Evolutionary conservation across 2,888 invertebrate genomes (phyloP), one percentile per base, ranked within the genome.

Genomic region (Carpatolechia fugitivella): DNA sequence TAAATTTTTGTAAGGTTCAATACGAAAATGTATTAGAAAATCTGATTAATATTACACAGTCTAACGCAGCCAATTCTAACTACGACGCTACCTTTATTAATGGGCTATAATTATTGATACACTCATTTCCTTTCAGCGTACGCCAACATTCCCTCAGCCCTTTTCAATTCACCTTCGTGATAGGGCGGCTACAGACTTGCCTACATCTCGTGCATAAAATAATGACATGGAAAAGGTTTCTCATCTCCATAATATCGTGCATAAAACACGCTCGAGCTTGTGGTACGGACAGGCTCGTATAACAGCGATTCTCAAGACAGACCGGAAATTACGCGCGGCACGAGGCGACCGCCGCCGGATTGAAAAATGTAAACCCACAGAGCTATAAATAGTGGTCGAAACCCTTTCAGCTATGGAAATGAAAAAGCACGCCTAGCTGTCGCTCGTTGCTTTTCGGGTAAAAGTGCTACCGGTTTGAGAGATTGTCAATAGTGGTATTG

Each of bases 211-310:
- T 47, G 31, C 31, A 47, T 47, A 47, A 38, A 29, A 50, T 38
- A 50, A 50, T 50, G 35, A 24, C 11, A 36, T 29, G 11, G 38
- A 38, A 50, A 50, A 36, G 50, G 50, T 50, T 20, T 38, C 50
- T 38, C 50, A 50, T 50, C 50, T 50, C 41, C 52, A 53, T 53
- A 97, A 50, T 50, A 38, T 13, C 35, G 38, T 14, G 38, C 14
- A 50, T 50, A 50, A 50, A 50, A 38, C 78, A 96, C 95, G 69
- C 93, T 97, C 60, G 97, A 98, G 82, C 98, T 97, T 78, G 96
- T 98, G 35, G 90, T 98, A 11, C 98, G 97, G 97, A 97, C 97
- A 47, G 97, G 97, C 97, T 97, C 14, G 52, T 89, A 92, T 74
- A 61, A 7, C 52, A 49, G 54, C 36, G 56, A 56, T 56, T 57